Base-by-base conservation (phyloP, 2,888 invertebrate species). In the Anthophora plumipes region DNA sequence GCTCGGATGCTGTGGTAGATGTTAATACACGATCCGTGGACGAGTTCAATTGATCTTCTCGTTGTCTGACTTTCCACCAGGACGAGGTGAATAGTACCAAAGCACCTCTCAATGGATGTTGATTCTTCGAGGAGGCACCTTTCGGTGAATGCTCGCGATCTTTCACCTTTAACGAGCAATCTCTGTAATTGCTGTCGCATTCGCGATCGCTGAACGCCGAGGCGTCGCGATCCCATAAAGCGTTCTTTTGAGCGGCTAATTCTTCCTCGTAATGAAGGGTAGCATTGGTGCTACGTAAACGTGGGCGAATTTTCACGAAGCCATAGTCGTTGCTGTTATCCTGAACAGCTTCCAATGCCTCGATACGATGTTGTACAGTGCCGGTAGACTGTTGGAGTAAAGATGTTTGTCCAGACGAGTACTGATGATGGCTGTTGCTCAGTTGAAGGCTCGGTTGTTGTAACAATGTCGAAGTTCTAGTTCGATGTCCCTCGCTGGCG, bases 391-490 rank as follows among this genome's bases (percentile, higher is more conserved):
- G 85, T 46, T 83, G 85, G 57, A 79, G 72, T 63, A 84, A 63
- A 0, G 85, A 69, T 25, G 84, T 8, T 74, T 85, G 80, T 17
- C 86, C 73, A 20, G 87, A 78, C 11, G 87, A 61, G 72, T 87
- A 81, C 52, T 90, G 90, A 41, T 89, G 89, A 73, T 88, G 87
- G 68, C 72, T 69, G 81, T 48, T 70, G 80, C 61, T 85, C 75
- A 86, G 64, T 55, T 87, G 87, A 25, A 88, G 57, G 79, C 90
- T 90, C 43, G 92, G 92, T 71, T 92, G 93, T 66, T 93, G 93
- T 52, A 94, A 92, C 68, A 94, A 88, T n/a, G 94, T 94, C 59
- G 94, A 94, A 43, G 94, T 94, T 88, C 94, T 89, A 37, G 92
- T 90, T 7, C 93, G 91, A 77, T 93, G 93, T 31, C 91, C 91